Evolutionary conservation across 2,797 vertebrate species (phyloP).

Genomic region (Cuculus canorus): DNA sequence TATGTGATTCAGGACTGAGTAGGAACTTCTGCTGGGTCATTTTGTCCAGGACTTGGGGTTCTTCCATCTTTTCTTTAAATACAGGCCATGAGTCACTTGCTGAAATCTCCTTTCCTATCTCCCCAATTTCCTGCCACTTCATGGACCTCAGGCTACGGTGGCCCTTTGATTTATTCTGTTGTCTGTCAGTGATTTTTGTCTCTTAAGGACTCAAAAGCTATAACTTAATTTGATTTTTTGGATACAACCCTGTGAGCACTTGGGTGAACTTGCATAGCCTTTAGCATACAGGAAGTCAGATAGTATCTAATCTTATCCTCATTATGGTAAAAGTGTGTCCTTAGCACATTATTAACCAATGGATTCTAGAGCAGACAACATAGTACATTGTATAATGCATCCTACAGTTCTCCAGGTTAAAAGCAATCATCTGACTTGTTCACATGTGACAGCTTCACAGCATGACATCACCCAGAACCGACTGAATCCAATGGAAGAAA

Average conservation of each 20-base stretch:
- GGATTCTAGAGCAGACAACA: not conserved
- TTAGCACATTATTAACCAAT: not conserved
- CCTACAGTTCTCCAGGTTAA: not conserved
- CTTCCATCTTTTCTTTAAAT: not conserved
- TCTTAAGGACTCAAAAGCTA: not conserved
- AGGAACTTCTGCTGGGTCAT: not conserved
- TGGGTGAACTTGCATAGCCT: not conserved
- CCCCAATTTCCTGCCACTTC: not conserved
- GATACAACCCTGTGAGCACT: not conserved
- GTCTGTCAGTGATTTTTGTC: not conserved
- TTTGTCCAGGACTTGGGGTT: not conserved
- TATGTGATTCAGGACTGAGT: not conserved
- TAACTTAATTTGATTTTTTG: not conserved
- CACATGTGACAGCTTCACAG: not conserved
- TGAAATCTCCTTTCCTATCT: slow-evolving; percentile 16
- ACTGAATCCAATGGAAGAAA: not conserved
- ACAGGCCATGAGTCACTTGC: not conserved
- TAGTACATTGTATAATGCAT: not conserved
- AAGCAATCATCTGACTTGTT: not conserved
- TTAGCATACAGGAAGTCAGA: not conserved
- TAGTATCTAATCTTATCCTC: not conserved
- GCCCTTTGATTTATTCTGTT: not conserved
- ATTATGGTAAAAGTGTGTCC: not conserved
- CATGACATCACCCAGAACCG: not conserved
- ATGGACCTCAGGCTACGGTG: not conserved